Conservation (phyloP, 1,140 invertebrate species). For the Druon quercuslanigerum region DNA sequence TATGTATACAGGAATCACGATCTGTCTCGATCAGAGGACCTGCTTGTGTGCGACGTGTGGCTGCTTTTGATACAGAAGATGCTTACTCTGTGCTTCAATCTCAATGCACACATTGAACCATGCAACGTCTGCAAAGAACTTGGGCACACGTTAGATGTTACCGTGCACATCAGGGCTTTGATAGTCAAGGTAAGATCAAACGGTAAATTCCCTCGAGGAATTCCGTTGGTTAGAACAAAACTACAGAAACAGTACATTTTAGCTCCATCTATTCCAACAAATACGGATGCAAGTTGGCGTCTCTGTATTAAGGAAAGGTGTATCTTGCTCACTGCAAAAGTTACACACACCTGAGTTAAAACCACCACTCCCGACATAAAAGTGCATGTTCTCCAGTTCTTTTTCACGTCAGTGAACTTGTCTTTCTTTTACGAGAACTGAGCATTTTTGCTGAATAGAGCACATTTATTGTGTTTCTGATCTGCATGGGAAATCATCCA, state of each 20-base stretch:
- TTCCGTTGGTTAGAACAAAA: slow-evolving; percentile 26
- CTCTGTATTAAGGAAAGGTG: background rate
- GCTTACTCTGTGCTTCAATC: background rate
- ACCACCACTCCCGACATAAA: background rate
- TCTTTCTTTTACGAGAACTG: slow-evolving; percentile 15
- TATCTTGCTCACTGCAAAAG: background rate
- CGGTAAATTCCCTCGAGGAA: slow-evolving; percentile 38
- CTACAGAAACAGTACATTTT: slow-evolving; percentile 32
- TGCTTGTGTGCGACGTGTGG: background rate
- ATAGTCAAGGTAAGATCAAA: slow-evolving; percentile 40
- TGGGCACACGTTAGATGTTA: background rate
- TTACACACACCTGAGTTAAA: background rate
- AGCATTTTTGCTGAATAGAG: slow-evolving; percentile 2
- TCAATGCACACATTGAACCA: background rate
- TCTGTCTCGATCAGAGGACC: background rate
- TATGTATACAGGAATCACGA: background rate
- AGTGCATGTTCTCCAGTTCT: slow-evolving; percentile 5
- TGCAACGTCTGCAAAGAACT: background rate
- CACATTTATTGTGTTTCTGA: background rate
- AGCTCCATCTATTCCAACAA: background rate
- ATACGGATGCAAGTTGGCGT: background rate
- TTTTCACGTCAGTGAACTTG: slow-evolving; percentile 17
- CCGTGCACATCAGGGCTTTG: background rate
- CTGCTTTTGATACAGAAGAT: background rate
- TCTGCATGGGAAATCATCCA: slow-evolving; percentile 21